Percentiles rank a stretch among this genome's conserved stretches.
Conservation (phyloP, 2,113 vertebrate genomes). For the Prinia subflava region DNA sequence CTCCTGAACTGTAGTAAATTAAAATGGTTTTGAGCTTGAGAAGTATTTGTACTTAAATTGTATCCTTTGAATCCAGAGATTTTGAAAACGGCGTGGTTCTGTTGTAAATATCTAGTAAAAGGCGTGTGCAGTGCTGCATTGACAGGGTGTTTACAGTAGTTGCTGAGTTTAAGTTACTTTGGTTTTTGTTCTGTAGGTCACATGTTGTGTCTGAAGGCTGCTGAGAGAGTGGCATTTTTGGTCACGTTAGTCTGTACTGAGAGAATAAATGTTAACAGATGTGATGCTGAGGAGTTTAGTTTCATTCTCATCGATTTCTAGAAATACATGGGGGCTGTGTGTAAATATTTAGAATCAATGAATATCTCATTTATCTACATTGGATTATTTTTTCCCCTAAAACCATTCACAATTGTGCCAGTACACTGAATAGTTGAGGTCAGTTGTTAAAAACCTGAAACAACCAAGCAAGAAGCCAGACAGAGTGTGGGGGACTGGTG, state of each 20-base stretch:
- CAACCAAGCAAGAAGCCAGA: not conserved
- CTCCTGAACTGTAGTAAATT: not conserved
- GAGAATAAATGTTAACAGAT: not conserved
- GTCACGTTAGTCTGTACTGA: not conserved
- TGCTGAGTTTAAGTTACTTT: not conserved
- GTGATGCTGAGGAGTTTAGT: not conserved
- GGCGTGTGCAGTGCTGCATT: not conserved
- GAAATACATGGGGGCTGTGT: not conserved
- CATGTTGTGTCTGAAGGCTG: conserved; percentile 29
- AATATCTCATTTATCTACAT: not conserved
- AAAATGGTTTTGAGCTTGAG: not conserved
- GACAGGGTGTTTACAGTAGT: not conserved
- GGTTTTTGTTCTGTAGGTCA: not conserved
- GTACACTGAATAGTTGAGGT: not conserved
- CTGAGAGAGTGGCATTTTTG: not conserved
- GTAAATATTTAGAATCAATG: not conserved
- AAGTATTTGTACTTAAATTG: not conserved
- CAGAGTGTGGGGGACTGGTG: not conserved
- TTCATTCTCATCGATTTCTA: not conserved
- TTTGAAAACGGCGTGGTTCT: not conserved
- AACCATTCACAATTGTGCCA: not conserved
- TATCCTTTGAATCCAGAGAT: not conserved
- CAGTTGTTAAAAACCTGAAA: not conserved
- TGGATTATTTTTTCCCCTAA: not conserved
- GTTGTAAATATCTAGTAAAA: not conserved